Evolutionary conservation across 2,113 vertebrate genomes (phyloP).

Genomic region (Pagrus major): DNA sequence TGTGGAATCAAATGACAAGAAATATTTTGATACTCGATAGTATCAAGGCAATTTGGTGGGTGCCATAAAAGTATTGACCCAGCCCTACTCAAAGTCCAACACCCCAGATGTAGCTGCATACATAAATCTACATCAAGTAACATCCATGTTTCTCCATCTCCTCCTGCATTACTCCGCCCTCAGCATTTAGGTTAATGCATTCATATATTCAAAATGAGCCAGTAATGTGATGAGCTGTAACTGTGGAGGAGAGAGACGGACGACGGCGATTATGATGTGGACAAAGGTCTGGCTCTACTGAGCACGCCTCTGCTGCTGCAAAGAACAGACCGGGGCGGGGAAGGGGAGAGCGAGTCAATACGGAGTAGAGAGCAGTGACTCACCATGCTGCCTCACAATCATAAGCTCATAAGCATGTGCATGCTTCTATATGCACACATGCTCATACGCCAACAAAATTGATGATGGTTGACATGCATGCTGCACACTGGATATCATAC

Average conservation of each 20-base stretch:
- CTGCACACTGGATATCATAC: slow-evolving; percentile 31
- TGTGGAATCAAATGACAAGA: no score
- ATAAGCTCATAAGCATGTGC: slow-evolving; percentile 27
- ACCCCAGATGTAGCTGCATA: slow-evolving; percentile 1
- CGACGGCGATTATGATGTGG: slow-evolving; percentile 61
- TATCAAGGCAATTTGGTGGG: no score
- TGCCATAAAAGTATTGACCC: no score
- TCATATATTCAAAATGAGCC: slow-evolving; percentile 43
- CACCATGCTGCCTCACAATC: slow-evolving; percentile 55
- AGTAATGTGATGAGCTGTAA: slow-evolving; percentile 61
- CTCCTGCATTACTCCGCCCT: slow-evolving; percentile 26
- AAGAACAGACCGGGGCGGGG: slow-evolving; percentile 51
- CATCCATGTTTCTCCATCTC: not conserved
- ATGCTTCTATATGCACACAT: slow-evolving; percentile 33
- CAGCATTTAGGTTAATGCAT: slow-evolving; percentile 49
- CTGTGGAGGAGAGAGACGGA: slow-evolving; percentile 45
- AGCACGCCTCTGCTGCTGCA: slow-evolving; percentile 64
- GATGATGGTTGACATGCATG: slow-evolving; percentile 27
- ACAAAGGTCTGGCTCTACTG: slow-evolving; percentile 65
- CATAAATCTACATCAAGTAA: slow-evolving; percentile 3
- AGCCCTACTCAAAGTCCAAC: no score
- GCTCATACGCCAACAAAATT: slow-evolving; percentile 16
- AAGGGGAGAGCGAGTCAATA: slow-evolving; percentile 57
- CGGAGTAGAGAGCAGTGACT: slow-evolving; percentile 71
- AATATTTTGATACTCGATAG: no score